Conservation (phyloP, 2,888 invertebrate species). For the Eristalis arbustorum region DNA sequence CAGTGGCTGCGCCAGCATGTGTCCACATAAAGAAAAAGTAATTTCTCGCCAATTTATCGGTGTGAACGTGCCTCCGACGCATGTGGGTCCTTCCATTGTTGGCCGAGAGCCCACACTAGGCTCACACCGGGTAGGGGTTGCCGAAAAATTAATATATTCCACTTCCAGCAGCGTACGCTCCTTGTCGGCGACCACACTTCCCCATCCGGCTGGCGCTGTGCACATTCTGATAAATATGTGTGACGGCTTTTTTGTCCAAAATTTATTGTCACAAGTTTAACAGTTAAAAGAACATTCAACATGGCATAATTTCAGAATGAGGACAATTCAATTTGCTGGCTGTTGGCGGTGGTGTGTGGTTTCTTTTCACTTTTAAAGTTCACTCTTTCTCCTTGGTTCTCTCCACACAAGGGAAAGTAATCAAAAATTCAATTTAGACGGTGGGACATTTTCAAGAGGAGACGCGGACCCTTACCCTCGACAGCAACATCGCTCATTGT, state of each 20-base stretch:
- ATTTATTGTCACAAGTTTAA: slow-evolving; percentile 66
- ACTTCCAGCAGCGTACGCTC: slow-evolving; percentile 27
- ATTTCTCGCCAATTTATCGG: slow-evolving; percentile 60
- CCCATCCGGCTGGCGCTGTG: not conserved
- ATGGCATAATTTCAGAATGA: slow-evolving; percentile 67
- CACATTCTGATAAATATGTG: slow-evolving; percentile 11
- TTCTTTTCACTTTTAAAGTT: slow-evolving; percentile 37
- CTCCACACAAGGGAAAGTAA: slow-evolving; percentile 46
- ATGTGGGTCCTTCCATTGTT: not conserved
- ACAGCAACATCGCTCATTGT: slow-evolving; percentile 64
- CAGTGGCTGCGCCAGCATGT: not conserved
- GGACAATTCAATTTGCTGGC: slow-evolving; percentile 67
- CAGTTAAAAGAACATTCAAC: slow-evolving; percentile 67
- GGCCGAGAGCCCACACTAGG: not conserved
- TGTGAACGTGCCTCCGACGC: not conserved
- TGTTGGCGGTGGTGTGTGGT: not conserved
- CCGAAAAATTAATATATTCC: slow-evolving; percentile 45
- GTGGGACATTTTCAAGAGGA: slow-evolving; percentile 55
- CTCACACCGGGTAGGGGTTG: not conserved
- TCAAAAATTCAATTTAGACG: slow-evolving; percentile 68
- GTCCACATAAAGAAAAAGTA: slow-evolving; percentile 35
- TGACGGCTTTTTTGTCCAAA: slow-evolving; percentile 33
- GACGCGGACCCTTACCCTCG: slow-evolving; percentile 59
- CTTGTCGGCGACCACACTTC: not conserved
- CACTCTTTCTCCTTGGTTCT: not conserved